These are phyloP conservation scores for Scylla paramamosain DNA, from an alignment of 1,140 invertebrate species.

Conservation along the genomic window DNA sequence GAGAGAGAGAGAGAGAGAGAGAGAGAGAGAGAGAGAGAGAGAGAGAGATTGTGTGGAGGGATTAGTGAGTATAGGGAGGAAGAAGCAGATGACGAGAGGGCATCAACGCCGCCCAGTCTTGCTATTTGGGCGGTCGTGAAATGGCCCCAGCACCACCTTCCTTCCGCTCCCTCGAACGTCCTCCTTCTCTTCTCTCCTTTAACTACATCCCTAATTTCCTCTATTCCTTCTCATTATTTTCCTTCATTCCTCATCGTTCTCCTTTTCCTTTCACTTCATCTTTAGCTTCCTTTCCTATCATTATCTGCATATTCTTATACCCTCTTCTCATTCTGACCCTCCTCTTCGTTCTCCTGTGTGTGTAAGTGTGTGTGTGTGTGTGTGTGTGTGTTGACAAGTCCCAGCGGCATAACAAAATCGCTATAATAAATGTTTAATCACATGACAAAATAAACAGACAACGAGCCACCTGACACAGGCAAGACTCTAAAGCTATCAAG, in stretches of 20 bases:
- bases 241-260: not conserved
- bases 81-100: too few species aligned
- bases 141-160: too few species aligned
- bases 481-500: conserved; percentile 58
- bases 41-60: not conserved
- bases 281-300: too few species aligned
- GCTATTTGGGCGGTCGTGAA: too few species aligned
- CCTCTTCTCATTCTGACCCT: not conserved
- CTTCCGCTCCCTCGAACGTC: too few species aligned
- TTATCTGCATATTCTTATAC: not conserved
- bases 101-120: too few species aligned
- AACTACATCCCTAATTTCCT: not conserved
- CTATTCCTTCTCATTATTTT: not conserved
- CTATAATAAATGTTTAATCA: conserved; percentile 63
- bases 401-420: not conserved
- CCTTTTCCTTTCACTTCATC: not conserved
- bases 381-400: not conserved
- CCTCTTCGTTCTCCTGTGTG: not conserved
- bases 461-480: conserved; percentile 41
- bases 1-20: not conserved
- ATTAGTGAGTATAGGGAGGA: too few species aligned
- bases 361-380: conserved; percentile 27
- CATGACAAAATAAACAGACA: conserved; percentile 53
- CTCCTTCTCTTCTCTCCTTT: not conserved
- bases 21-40: not conserved